Evolutionary conservation across 2,888 invertebrate species (phyloP), one percentile per base, ranked within the genome.

Genomic region (Glyphotaelius pellucidus): DNA sequence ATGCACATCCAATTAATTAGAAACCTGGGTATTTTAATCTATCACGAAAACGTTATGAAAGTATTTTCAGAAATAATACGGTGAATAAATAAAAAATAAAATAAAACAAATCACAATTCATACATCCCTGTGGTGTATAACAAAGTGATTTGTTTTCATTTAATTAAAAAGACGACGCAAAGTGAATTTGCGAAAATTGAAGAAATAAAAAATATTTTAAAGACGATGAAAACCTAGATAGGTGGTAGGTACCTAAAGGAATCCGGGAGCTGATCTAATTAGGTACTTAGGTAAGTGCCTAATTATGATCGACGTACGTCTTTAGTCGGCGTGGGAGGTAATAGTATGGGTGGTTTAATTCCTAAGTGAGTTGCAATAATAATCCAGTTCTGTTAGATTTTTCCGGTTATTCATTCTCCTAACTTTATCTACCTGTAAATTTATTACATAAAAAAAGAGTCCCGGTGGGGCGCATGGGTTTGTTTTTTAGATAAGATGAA

Each of bases 291-390:
- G 67, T 67, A 67, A 25, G 67, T 25, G 19, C 67, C 25, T 67
- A 67, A 67, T 67, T 25, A 67, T 25, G 25, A 25, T 25, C 19
- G 25, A 67, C 2, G 7, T 67, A n/a, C 25, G 25, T 2, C n/a
- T n/a, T 67, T 0, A 25, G 25, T 9, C 25, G 67, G 35, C 19
- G 83, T 83, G 83, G 35, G 83, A 35, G 32, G 11, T 47, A 15
- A 47, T 3, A n/a, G 12, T 31, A 5, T 19, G 9, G 38, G 30
- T 42, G 47, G 86, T 14, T 47, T 38, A 35, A 67, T 15, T 52
- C 19, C 38, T 25, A 35, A 85, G 30, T 47, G 86, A 86, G 86
- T n/a, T 86, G n/a, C 86, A 86, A 47, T 47, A 42, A 42, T 85
- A 38, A 86, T 47, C 30, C 86, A 9, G 9, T n/a, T 67, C 7